Evolutionary conservation across 2,797 vertebrate species (phyloP), one percentile per base, ranked within the genome.

Genomic region (Chelidonichthys spinosus): DNA sequence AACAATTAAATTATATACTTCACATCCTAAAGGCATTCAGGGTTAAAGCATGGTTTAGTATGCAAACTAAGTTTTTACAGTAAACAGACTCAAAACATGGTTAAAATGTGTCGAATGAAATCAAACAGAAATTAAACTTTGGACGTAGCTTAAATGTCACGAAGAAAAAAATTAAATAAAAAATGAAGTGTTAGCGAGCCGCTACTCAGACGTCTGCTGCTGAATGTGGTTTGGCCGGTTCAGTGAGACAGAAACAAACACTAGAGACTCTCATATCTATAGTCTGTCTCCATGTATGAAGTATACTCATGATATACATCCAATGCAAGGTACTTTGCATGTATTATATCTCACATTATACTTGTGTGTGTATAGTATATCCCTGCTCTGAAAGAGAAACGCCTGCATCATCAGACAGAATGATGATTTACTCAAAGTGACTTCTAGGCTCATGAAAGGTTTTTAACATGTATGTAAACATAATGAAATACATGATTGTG

Each of bases 341-440:
- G 17, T 43, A 43, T 43, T 25, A 25, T 25, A 25, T 2, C 25
- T 67, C 65, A 55, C 37, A 8, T 35, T 5, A 14, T 5, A 46
- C 25, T 11, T 55, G 39, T 36, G 42, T 50, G 54, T 65, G 62
- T n/a, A 35, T 6, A 39, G 25, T 25, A 25, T 11, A 66, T 18
- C 35, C 18, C 66, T 70, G 18, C 36, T 63, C 42, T 49, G 55
- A 37, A 59, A 67, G 50, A 70, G 40, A 68, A 44, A 55, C 60
- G 33, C 71, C 63, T 77, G 76, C 68, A 65, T 72, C 37, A 72
- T 6, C 35, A 25, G 9, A 54, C 43, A 65, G 67, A 52, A 68
- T 4, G 14, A 52, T 63, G 71, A 42, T 25, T 25, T 18, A 49
- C 36, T 11, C 37, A 25, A 69, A 37, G 52, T 59, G 14, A 17